Conservation (phyloP, 2,113 vertebrate species). For the Mixornis gularis region DNA sequence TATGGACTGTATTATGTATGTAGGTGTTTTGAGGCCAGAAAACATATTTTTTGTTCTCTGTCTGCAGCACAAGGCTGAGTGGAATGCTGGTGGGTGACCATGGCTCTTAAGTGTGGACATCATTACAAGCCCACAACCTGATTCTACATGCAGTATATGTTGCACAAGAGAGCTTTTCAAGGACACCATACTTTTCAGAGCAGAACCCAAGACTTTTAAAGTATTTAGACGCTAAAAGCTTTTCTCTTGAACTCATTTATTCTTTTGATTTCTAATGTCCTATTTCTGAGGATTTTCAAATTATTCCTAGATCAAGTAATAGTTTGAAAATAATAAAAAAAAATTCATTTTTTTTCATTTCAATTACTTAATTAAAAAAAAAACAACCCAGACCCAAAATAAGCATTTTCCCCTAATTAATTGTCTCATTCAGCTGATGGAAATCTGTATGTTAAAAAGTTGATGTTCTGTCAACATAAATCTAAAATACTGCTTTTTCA, state of each 20-base stretch:
- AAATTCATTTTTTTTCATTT: no score
- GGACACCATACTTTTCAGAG: neutral
- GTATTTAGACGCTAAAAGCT: neutral
- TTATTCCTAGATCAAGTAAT: neutral
- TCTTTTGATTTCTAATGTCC: neutral
- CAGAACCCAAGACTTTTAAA: neutral
- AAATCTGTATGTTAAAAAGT: neutral
- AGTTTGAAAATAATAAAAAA: neutral
- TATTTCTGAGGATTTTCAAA: neutral
- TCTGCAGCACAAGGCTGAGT: neutral
- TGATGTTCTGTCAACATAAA: neutral
- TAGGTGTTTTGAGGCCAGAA: constrained; percentile 50
- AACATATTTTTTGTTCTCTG: constrained; percentile 42
- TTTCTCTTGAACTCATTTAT: neutral
- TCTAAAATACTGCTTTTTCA: neutral
- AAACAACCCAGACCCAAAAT: accelerated
- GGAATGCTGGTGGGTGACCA: constrained; percentile 11
- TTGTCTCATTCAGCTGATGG: neutral
- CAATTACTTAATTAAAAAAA: neutral
- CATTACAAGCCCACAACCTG: neutral
- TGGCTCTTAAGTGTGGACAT: neutral
- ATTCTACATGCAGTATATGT: neutral
- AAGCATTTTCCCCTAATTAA: neutral
- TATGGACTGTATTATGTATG: constrained; percentile 34
- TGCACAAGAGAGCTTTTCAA: neutral